phyloP scores from a whole-genome alignment of 2,888 invertebrate genomes.

The Lymantria dispar region DNA sequence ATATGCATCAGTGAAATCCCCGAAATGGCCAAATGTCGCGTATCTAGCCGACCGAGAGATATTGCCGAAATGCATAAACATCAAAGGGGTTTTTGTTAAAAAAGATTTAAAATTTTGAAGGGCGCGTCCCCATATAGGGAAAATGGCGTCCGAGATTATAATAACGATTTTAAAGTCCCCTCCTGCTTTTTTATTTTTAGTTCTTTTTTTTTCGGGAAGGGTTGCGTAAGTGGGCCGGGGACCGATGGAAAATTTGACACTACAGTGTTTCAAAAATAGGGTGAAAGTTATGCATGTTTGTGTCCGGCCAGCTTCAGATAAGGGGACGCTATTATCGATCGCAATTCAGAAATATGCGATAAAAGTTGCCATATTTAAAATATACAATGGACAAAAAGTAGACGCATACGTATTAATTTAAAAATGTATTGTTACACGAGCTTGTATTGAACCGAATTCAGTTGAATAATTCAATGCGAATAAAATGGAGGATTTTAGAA shows the following conservation, averaged over 20 bases:
- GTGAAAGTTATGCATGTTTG: slow-evolving; percentile 58
- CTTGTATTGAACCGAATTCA: no score
- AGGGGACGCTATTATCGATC: slow-evolving; percentile 20
- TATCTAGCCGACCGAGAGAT: slow-evolving; percentile 67
- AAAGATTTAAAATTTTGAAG: slow-evolving; percentile 79
- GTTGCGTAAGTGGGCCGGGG: slow-evolving; percentile 76
- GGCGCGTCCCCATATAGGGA: slow-evolving; percentile 74
- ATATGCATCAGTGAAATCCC: slow-evolving; percentile 75
- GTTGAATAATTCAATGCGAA: no score
- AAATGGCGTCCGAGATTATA: slow-evolving; percentile 82
- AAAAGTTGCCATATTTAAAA: slow-evolving; percentile 8
- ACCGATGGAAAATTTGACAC: slow-evolving; percentile 70
- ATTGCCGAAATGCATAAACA: slow-evolving; percentile 79
- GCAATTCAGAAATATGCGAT: slow-evolving; percentile 11
- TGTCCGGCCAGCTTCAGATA: slow-evolving; percentile 27
- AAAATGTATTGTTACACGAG: background rate
- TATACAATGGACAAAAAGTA: slow-evolving; percentile 4
- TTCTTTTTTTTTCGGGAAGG: slow-evolving; percentile 67
- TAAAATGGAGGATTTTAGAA: no score
- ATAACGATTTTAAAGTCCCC: slow-evolving; percentile 81
- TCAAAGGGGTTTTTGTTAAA: slow-evolving; percentile 78
- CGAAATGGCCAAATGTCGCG: slow-evolving; percentile 76
- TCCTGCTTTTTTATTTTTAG: slow-evolving; percentile 61
- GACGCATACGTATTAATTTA: background rate
- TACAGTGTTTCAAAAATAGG: slow-evolving; percentile 66